Percentiles rank a stretch among this genome's conserved stretches.
phyloP scores from a whole-genome alignment of 2,113 vertebrate species.

The Nothocercus julius region DNA sequence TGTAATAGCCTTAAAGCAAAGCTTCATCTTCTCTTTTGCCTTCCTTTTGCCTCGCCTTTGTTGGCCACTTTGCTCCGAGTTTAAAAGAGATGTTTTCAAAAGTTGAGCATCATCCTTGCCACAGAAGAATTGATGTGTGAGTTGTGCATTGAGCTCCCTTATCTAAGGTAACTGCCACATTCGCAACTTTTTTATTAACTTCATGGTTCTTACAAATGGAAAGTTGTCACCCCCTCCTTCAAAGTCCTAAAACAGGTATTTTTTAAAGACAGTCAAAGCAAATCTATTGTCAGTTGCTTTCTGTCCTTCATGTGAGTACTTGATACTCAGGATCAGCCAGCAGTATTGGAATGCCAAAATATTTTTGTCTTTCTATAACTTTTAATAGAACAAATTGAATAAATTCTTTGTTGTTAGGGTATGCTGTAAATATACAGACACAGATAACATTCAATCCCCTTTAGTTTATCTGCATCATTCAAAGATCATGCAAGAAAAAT shows the following conservation, averaged over 20 bases:
- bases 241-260: neutral
- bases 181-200: neutral
- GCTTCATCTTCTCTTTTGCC: neutral
- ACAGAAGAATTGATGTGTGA: neutral
- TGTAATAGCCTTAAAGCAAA: neutral
- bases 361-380: neutral
- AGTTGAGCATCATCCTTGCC: neutral
- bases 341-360: neutral
- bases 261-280: neutral
- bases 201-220: neutral
- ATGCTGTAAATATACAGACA: neutral
- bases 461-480: neutral
- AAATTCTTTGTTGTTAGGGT: neutral
- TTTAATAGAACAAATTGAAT: neutral
- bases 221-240: neutral
- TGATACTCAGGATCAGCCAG: neutral
- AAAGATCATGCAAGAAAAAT: neutral
- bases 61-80: neutral
- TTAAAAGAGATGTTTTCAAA: neutral
- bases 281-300: neutral
- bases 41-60: neutral
- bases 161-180: neutral
- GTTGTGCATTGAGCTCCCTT: neutral
- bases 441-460: neutral
- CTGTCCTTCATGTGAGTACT: neutral